A percentile compares a stretch with the other conserved stretches of the same genome.
Conservation (phyloP, 2,888 invertebrate genomes). For the Lymantria monacha region DNA sequence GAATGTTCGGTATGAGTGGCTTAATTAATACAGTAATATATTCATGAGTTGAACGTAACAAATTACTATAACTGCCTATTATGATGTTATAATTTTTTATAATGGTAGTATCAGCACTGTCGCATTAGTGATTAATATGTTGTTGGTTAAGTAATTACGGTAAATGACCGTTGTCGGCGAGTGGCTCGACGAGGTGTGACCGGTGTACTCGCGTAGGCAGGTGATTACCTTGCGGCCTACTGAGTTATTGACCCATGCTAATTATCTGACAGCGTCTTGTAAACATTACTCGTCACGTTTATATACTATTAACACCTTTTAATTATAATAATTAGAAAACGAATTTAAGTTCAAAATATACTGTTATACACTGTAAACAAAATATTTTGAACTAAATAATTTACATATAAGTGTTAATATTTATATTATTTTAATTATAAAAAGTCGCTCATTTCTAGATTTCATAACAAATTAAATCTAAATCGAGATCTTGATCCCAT, state of each 20-base stretch:
- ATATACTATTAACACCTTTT: constrained; percentile 40
- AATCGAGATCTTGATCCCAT: constrained; percentile 57
- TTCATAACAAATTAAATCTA: not conserved
- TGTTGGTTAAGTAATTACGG: constrained; percentile 66
- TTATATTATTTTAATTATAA: too few species aligned
- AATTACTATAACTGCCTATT: constrained; percentile 46
- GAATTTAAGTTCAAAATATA: too few species aligned
- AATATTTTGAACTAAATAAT: too few species aligned
- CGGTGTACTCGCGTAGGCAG: constrained; percentile 39
- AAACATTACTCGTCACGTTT: constrained; percentile 48
- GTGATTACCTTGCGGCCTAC: constrained; percentile 54
- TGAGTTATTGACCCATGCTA: constrained; percentile 65
- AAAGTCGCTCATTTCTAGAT: too few species aligned
- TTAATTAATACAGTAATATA: constrained; percentile 42
- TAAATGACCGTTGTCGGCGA: constrained; percentile 56
- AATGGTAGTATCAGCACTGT: constrained; percentile 60
- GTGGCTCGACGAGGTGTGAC: constrained; percentile 53
- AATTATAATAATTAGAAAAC: constrained; percentile 44
- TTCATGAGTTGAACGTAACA: constrained; percentile 43
- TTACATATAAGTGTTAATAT: too few species aligned
- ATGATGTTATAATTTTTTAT: constrained; percentile 54
- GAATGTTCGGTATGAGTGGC: constrained; percentile 33
- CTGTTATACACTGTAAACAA: too few species aligned
- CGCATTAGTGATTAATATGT: constrained; percentile 74
- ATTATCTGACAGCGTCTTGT: constrained; percentile 64